Percentiles rank a stretch among this genome's conserved stretches.
phyloP scores from a whole-genome alignment of 1,140 invertebrate genomes.

The Calosoma granatense region DNA sequence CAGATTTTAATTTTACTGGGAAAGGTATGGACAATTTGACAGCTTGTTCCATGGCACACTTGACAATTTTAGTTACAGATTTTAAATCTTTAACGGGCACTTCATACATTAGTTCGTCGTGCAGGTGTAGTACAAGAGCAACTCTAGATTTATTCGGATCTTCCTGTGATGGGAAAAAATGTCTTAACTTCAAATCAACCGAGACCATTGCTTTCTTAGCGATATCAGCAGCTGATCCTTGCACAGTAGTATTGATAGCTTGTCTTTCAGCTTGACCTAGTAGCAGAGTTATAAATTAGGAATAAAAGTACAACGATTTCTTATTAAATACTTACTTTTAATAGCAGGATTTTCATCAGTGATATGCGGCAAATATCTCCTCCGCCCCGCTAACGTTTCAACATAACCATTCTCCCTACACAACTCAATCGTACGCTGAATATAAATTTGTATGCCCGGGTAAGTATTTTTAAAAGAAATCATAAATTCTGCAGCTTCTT shows the following conservation, averaged over 20 bases:
- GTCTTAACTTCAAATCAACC: conserved; percentile 49
- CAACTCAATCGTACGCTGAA: conserved; percentile 51
- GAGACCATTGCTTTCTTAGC: conserved; percentile 82
- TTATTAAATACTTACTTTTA: conserved; percentile 40
- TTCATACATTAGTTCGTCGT: conserved; percentile 96
- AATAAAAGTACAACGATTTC: conserved; percentile 3
- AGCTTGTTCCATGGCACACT: conserved; percentile 71
- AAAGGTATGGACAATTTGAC: conserved; percentile 62
- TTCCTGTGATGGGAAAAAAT: conserved; percentile 23
- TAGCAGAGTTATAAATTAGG: neutral
- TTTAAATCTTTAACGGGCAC: conserved; percentile 52
- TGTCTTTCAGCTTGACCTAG: conserved; percentile 85
- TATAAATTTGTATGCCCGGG: conserved; percentile 59
- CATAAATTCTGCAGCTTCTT: conserved; percentile 70
- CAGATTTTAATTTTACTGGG: conserved; percentile 77
- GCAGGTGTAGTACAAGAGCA: conserved; percentile 74
- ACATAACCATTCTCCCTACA: conserved; percentile 69
- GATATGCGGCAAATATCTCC: conserved; percentile 71
- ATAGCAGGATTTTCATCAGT: conserved; percentile 47
- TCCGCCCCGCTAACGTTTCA: conserved; percentile 68
- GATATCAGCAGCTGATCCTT: conserved; percentile 93
- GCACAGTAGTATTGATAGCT: conserved; percentile 89
- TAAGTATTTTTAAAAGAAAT: conserved; percentile 76
- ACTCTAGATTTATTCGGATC: conserved; percentile 44
- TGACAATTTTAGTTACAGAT: conserved; percentile 54